phyloP scores from a whole-genome alignment of 1,140 invertebrate species.

The Ditylenchus dipsaci region DNA sequence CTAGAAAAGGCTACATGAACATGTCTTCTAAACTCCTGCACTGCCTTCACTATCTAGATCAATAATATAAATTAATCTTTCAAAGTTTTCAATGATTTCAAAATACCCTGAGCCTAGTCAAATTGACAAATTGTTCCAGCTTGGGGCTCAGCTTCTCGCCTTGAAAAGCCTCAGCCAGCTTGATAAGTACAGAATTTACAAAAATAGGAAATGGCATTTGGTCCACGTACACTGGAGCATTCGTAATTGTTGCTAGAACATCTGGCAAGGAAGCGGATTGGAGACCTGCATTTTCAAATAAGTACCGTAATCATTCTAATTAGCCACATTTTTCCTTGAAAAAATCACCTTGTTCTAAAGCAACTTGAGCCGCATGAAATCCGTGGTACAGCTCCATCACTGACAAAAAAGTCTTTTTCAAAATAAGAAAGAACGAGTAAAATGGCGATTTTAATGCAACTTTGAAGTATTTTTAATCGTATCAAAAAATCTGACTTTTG shows the following conservation, averaged over 20 bases:
- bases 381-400: not conserved
- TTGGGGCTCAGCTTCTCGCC: slow-evolving; percentile 27
- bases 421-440: too few species aligned
- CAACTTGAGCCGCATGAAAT: not conserved
- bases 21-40: slow-evolving; percentile 33
- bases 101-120: not conserved
- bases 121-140: slow-evolving; percentile 33
- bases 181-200: slow-evolving; percentile 40
- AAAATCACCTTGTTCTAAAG: not conserved
- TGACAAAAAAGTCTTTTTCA: too few species aligned
- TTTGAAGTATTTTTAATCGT: too few species aligned
- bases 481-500: too few species aligned
- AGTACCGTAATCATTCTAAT: too few species aligned
- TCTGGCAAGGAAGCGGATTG: slow-evolving; percentile 32
- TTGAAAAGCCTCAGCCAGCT: slow-evolving; percentile 40
- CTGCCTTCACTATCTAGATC: slow-evolving; percentile 28
- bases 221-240: slow-evolving; percentile 35
- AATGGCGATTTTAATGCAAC: too few species aligned
- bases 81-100: too few species aligned
- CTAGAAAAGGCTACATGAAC: slow-evolving; percentile 31
- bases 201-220: slow-evolving; percentile 45
- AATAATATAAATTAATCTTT: too few species aligned
- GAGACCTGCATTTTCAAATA: slow-evolving; percentile 33
- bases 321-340: not conserved
- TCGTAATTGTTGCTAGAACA: slow-evolving; percentile 29